Base-by-base conservation (phyloP, 1,140 invertebrate species). In the Ylistrum balloti region DNA sequence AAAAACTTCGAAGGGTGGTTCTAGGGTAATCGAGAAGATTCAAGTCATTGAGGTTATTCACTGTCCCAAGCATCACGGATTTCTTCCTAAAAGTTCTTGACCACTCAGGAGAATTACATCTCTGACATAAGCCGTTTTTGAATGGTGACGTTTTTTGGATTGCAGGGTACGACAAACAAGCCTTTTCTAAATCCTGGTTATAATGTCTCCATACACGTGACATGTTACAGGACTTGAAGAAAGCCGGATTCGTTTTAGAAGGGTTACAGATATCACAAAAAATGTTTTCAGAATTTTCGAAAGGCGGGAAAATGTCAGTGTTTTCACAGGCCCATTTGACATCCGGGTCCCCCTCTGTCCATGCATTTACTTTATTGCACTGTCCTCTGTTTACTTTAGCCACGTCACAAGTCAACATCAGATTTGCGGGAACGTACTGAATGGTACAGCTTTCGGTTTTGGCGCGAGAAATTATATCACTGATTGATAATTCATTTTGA, bases 261-360 rank as follows among this genome's bases (percentile, higher is more conserved):
- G 56, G 56, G 28, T n/a, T 74, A 74, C 56, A 74, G n/a, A 74
- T 28, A 74, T 74, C n/a, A 74, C 56, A 74, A 17, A 74, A 74
- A 7, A 74, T 74, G 17, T 74, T 74, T n/a, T 7, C 56, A 28
- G 2, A 2, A 11, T 28, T 11, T 74, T 28, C 1, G 9, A 5
- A 74, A 3, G 5, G 56, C n/a, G 56, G 56, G n/a, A 74, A 74
- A 74, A 74, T 17, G 13, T 74, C 56, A 0, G 17, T 74, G n/a
- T n/a, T 74, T 11, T 74, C 56, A 11, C 56, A 74, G 9, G 56
- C 56, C 56, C 56, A 74, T 11, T 28, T 22, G 5, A 74, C 56
- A 74, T 74, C 56, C n/a, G 22, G 22, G 56, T 74, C 56, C 0
- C 28, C 13, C 22, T 74, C 56, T 28, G 56, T 74, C 56, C 56